Percentiles rank a stretch among this genome's conserved stretches.
Conservation (phyloP, 2,888 invertebrate genomes). For the Plemyria rubiginata region DNA sequence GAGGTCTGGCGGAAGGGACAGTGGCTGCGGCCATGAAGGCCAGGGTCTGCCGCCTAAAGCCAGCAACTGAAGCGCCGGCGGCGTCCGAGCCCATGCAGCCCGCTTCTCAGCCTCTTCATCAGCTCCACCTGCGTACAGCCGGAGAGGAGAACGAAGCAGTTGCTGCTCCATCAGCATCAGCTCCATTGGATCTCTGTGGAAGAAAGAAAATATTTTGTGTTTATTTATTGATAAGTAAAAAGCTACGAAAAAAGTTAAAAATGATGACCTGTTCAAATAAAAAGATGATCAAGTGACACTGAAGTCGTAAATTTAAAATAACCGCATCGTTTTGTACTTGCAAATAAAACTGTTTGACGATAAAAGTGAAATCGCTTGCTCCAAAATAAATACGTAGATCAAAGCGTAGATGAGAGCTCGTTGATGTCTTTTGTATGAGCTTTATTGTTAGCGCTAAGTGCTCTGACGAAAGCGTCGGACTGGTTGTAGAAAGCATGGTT, state of each 20-base stretch:
- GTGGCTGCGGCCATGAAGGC: slow-evolving; percentile 93
- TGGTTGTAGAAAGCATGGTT: slow-evolving; percentile 25
- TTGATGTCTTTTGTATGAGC: slow-evolving; percentile 37
- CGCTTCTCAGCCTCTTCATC: slow-evolving; percentile 85
- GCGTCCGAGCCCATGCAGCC: slow-evolving; percentile 82
- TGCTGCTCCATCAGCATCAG: slow-evolving; percentile 92
- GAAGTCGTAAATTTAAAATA: not conserved
- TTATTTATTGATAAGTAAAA: not conserved
- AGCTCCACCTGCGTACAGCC: slow-evolving; percentile 87
- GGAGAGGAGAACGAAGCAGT: slow-evolving; percentile 87
- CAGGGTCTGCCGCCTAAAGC: slow-evolving; percentile 90
- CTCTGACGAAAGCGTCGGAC: slow-evolving; percentile 27
- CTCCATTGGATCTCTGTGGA: slow-evolving; percentile 91
- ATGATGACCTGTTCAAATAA: not conserved
- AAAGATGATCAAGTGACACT: not conserved
- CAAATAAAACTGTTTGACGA: not conserved
- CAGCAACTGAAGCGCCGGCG: slow-evolving; percentile 73
- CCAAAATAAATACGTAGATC: slow-evolving; percentile 17
- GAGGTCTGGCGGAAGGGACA: slow-evolving; percentile 93
- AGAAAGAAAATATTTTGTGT: slow-evolving; percentile 25
- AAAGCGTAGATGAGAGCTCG: slow-evolving; percentile 28
- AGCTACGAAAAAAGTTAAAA: not conserved
- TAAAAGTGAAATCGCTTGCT: not conserved
- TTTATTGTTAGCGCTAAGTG: slow-evolving; percentile 23
- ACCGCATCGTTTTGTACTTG: not conserved